phyloP scores from a whole-genome alignment of 2,888 invertebrate genomes.

The Choristoneura rosaceana region DNA sequence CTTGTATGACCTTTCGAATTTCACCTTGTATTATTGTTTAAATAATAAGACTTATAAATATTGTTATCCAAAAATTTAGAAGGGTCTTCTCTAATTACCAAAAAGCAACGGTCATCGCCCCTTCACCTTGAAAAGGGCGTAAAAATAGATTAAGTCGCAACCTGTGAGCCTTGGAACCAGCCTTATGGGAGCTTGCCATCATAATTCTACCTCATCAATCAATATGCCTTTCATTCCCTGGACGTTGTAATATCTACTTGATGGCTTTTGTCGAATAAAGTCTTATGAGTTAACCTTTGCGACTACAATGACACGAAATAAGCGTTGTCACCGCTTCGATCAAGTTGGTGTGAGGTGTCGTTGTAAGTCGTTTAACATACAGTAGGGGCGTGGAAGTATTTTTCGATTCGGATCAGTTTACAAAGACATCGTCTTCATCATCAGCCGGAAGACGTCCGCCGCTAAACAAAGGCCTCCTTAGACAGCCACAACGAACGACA shows the following conservation, averaged over 20 bases:
- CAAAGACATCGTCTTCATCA: too few species aligned
- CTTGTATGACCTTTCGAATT: background rate
- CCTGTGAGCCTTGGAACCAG: background rate
- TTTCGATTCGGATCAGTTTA: too few species aligned
- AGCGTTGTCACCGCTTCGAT: background rate
- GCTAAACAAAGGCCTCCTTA: too few species aligned
- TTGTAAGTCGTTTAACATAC: too few species aligned
- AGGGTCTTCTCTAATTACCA: conserved; percentile 10
- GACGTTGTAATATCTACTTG: background rate
- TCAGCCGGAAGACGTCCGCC: too few species aligned
- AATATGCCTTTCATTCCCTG: conserved; percentile 13
- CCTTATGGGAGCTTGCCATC: conserved; percentile 14
- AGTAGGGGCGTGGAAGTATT: too few species aligned
- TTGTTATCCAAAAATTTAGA: background rate
- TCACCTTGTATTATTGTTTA: background rate
- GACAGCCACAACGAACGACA: too few species aligned
- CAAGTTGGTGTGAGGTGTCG: too few species aligned
- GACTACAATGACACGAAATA: background rate
- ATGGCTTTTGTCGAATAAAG: background rate
- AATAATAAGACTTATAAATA: background rate
- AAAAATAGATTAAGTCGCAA: conserved; percentile 22
- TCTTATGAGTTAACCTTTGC: conserved; percentile 3
- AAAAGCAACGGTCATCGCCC: conserved; percentile 14
- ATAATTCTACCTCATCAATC: conserved; percentile 32
- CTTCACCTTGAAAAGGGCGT: conserved; percentile 12